A percentile compares a stretch with the other conserved stretches of the same genome.
These are phyloP conservation scores for Dasysyrphus tricinctus DNA, from an alignment of 2,888 invertebrate species.

Conservation along the genomic window DNA sequence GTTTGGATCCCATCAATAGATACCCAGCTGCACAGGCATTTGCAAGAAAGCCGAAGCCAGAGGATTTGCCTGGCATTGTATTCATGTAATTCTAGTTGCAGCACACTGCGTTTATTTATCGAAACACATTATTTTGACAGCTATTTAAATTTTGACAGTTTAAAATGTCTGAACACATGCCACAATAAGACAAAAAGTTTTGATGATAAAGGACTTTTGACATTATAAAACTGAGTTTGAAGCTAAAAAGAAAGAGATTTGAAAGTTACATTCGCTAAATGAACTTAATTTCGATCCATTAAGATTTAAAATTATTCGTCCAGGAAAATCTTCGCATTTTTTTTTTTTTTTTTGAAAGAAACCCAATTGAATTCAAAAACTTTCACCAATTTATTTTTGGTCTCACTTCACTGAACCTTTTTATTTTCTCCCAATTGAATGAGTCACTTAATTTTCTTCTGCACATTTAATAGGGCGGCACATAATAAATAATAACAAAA, in stretches of 20 bases:
- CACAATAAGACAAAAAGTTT: too few relatives aligned
- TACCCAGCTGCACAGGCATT: too few relatives aligned
- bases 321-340: background rate
- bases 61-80: too few relatives aligned
- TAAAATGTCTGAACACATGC: background rate
- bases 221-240: background rate
- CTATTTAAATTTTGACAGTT: background rate
- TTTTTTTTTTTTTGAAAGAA: background rate
- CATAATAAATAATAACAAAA: constrained; percentile 17
- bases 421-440: constrained; percentile 27
- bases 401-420: constrained; percentile 18
- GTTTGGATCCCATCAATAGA: too few relatives aligned
- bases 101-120: too few relatives aligned
- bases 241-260: background rate
- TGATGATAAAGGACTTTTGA: background rate
- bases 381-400: constrained; percentile 63
- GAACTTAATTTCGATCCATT: background rate
- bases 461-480: constrained; percentile 19
- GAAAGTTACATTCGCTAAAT: background rate
- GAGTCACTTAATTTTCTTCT: constrained; percentile 44
- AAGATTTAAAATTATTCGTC: background rate
- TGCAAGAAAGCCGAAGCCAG: too few relatives aligned
- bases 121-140: too few relatives aligned
- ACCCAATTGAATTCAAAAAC: constrained; percentile 6
- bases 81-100: too few relatives aligned